Base-by-base conservation (phyloP, 1,140 invertebrate genomes). In the Pollicipes pollicipes region DNA sequence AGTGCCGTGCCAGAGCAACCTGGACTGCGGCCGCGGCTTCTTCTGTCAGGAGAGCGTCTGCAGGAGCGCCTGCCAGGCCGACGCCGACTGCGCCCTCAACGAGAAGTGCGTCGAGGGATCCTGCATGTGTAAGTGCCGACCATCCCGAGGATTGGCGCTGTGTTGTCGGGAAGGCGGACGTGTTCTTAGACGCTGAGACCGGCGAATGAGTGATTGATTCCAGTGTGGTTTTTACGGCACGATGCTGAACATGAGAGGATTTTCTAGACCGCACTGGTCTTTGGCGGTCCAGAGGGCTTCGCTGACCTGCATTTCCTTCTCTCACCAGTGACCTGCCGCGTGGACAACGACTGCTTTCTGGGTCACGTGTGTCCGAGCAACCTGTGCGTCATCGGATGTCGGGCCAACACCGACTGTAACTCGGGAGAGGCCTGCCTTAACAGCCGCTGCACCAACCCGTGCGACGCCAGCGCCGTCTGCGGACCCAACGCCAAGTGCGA, bases 341-440 rank as follows among this genome's bases (percentile, higher is more conserved):
- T 92, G 0, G 90, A 94, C 77, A 91, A 93, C 74, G 92, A 95
- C 76, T 95, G 92, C 77, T 93, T 93, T 83, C 80, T 93, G 21
- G 91, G 91, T 21, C 90, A 95, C 76, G 90, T 94, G 73, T 95
- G 91, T 77, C 79, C 91, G 31, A 84, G 87, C 74, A 91, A 91
- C 75, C 88, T 88, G 79, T 95, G 91, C 76, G 84, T 88, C 68
- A 88, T 89, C 75, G 93, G 92, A 17, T 95, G 93, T 76, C 86
- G 88, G 73, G 85, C 86, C 21, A 90, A 94, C 76, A 88, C 90
- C 74, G 92, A 95, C 78, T 95, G 93, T 78, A 87, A 88, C 74
- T 85, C 85, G 10, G 88, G 87, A 64, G 88, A 93, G 78, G 85
- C 88, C 0, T 94, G 91, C 74, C 81, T 86, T 74, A 85, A 86